A percentile compares a stretch with the other conserved stretches of the same genome.
phyloP scores from a whole-genome alignment of 2,113 vertebrate species.

The Colinus virginianus region DNA sequence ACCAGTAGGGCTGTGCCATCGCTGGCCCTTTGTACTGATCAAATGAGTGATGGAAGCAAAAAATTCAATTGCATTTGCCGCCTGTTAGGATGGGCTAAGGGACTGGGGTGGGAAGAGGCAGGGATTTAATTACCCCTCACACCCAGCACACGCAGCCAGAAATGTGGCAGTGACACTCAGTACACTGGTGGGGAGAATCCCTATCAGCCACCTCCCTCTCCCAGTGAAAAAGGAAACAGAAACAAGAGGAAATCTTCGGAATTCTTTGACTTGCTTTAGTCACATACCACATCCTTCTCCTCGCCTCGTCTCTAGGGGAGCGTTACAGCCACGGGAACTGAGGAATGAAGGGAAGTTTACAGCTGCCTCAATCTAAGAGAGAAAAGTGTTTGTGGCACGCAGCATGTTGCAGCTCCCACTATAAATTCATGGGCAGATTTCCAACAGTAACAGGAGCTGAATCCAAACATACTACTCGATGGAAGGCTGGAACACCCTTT shows the following conservation, averaged over 20 bases:
- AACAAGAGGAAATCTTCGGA: not conserved
- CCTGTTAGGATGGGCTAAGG: slow-evolving; percentile 5
- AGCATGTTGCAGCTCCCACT: slow-evolving; percentile 24
- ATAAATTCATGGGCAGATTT: slow-evolving; percentile 42
- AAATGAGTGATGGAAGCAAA: slow-evolving; percentile 34
- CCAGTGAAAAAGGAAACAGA: not conserved
- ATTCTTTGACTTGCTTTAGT: slow-evolving; percentile 32
- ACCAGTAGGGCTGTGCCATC: not conserved
- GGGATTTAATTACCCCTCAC: slow-evolving; percentile 23
- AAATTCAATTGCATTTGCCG: not conserved
- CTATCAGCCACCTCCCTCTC: not conserved
- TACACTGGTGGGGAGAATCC: not conserved
- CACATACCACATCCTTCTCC: slow-evolving; percentile 3
- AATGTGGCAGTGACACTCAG: not conserved
- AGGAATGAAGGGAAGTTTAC: slow-evolving; percentile 51
- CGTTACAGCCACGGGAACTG: not conserved
- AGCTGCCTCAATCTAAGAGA: slow-evolving; percentile 19
- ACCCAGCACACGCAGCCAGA: not conserved
- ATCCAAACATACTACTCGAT: slow-evolving; percentile 21
- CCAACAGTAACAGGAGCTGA: slow-evolving; percentile 37
- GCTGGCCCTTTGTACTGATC: slow-evolving; percentile 43
- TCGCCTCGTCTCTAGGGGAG: slow-evolving; percentile 8
- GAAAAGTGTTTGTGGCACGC: slow-evolving; percentile 56
- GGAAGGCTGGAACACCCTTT: slow-evolving; percentile 58
- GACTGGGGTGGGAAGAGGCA: not conserved